Evolutionary conservation across 2,888 invertebrate genomes (phyloP).

Genomic region (Monoplex corrugatus): DNA sequence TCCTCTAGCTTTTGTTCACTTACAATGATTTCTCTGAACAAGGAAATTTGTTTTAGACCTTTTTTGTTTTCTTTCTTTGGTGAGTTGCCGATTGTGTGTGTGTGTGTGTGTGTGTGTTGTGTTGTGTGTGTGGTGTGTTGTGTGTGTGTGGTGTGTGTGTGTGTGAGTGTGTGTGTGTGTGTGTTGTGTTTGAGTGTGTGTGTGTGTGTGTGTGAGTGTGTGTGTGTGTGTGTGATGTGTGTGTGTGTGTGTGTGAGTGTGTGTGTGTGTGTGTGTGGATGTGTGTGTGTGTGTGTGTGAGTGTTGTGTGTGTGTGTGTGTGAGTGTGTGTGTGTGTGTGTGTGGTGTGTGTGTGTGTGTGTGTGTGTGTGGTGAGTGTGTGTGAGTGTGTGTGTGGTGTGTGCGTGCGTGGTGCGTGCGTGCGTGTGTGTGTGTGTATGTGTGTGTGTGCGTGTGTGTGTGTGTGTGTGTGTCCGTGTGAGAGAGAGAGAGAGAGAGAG

Average conservation of each 20-base stretch:
- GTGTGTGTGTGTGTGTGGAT: neutral
- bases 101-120: neutral
- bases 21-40: too few relatives aligned
- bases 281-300: neutral
- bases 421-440: neutral
- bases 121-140: neutral
- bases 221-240: neutral
- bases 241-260: neutral
- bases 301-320: neutral
- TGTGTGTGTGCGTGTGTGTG: neutral
- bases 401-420: too few relatives aligned
- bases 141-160: neutral
- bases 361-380: neutral
- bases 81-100: too few relatives aligned
- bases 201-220: neutral
- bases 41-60: too few relatives aligned
- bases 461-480: neutral
- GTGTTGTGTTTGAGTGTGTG: too few relatives aligned
- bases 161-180: neutral
- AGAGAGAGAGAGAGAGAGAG: neutral
- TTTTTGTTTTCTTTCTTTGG: too few relatives aligned
- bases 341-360: neutral
- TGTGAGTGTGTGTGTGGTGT: neutral
- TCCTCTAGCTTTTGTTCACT: too few relatives aligned
- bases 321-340: too few relatives aligned